Evolutionary conservation across 2,888 invertebrate species (phyloP), one percentile per base, ranked within the genome.

Genomic region (Tillus elongatus): DNA sequence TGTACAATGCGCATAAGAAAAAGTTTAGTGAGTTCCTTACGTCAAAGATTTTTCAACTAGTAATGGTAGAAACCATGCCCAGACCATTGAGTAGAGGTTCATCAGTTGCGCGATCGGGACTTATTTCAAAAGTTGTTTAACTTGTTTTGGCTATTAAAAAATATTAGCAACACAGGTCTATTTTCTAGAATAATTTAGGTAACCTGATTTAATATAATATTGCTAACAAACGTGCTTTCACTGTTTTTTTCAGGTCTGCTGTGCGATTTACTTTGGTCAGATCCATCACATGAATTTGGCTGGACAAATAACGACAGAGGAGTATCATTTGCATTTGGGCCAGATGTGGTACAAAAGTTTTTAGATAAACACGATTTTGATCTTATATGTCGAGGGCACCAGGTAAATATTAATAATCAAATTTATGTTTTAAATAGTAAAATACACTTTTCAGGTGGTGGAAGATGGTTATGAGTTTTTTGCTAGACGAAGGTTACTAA

Each of bases 381-480:
- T 44, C 42, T 60, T 15, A 51, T 60, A n/a, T 51, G 54, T 39
- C 49, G 60, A 44, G 59, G 55, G 3, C 60, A 60, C 40, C 58
- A 60, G 48, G 57, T 58, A 39, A 31, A 34, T 16, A 10, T 29
- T 29, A 6, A 29, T 11, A 29, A n/a, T 2, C 2, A 13, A 2
- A n/a, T 36, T 36, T 34, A 32, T 34, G 8, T 30, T 34, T 30
- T 34, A 34, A n/a, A 8, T 32, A 13, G 9, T 8, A 8, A 9
- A 8, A 6, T 8, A 19, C 9, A 9, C 6, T 19, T 46, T 46
- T 35, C 33, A 57, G 57, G 59, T 60, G 3, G 58, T 58, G 11
- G 57, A 57, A 47, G 57, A 58, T 49, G 60, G 60, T 19, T 60
- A 59, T 30, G 57, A 58, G 43, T 60, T 60, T 46, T 60, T 60